Conservation (phyloP, 2,113 vertebrate genomes). For the Oreotrochilus melanogaster region DNA sequence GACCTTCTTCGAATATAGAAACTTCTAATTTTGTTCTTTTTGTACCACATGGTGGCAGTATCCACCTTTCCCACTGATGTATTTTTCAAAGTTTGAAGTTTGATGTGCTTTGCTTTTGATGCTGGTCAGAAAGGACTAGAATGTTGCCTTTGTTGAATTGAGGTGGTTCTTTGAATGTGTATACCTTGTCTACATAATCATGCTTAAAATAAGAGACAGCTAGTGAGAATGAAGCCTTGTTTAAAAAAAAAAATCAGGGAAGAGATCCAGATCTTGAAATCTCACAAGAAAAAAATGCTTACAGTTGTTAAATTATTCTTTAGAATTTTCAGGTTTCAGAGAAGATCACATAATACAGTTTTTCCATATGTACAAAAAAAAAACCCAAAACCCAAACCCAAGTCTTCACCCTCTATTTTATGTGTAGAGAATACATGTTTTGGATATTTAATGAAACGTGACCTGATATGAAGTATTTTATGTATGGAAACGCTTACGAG, state of each 20-base stretch:
- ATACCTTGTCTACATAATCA: not conserved
- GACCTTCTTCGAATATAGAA: not conserved
- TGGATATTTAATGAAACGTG: not conserved
- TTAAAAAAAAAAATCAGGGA: not conserved
- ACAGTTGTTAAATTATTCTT: not conserved
- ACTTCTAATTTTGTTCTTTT: not conserved
- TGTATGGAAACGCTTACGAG: not conserved
- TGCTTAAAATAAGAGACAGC: not conserved
- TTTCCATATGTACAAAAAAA: not conserved
- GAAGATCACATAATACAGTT: not conserved
- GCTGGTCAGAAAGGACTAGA: not conserved
- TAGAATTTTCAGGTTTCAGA: not conserved
- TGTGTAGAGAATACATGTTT: rapidly evolving
- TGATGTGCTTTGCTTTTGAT: not conserved
- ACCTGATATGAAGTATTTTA: not conserved
- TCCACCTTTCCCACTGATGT: not conserved
- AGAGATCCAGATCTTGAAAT: not conserved
- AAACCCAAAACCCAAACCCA: not conserved
- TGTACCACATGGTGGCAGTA: constrained; percentile 54
- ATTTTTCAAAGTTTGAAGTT: not conserved
- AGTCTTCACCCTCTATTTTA: not conserved
- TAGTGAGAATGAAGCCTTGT: not conserved
- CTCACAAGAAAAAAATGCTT: not conserved
- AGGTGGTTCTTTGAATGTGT: not conserved
- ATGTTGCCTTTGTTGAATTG: not conserved